phyloP scores from a whole-genome alignment of 2,113 vertebrate genomes.

The Cinclus mexicanus region DNA sequence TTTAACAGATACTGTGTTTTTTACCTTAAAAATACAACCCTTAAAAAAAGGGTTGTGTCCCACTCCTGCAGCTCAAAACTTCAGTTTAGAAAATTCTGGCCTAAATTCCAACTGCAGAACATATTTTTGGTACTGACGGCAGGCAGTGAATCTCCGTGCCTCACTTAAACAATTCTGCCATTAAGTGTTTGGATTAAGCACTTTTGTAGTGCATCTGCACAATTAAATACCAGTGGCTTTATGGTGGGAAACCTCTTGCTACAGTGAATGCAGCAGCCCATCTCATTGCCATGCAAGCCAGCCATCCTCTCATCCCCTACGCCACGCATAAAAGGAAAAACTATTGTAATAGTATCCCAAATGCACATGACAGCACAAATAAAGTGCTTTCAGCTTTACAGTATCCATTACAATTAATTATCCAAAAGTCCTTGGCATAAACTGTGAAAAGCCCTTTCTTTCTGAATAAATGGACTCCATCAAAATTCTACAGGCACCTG shows the following conservation, averaged over 20 bases:
- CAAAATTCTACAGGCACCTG: slow-evolving; percentile 1
- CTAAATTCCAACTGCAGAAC: neutral
- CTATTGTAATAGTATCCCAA: neutral
- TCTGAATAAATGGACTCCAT: neutral
- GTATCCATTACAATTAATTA: slow-evolving; percentile 50
- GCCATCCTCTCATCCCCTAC: neutral
- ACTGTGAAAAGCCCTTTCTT: neutral
- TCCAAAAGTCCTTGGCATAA: slow-evolving; percentile 7
- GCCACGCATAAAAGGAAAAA: neutral
- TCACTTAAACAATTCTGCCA: neutral
- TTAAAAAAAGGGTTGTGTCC: neutral
- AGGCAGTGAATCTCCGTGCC: neutral
- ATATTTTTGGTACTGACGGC: neutral
- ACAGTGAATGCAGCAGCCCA: neutral
- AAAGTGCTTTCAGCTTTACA: slow-evolving; percentile 21
- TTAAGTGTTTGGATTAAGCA: neutral
- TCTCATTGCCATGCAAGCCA: neutral
- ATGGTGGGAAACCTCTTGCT: neutral
- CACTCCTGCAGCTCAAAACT: neutral
- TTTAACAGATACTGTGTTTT: neutral
- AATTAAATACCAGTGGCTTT: neutral
- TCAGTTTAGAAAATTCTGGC: neutral
- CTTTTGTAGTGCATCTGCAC: neutral
- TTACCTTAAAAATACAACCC: neutral
- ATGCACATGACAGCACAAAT: slow-evolving; percentile 23